phyloP scores from a whole-genome alignment of 2,113 vertebrate genomes.

The Lamprotornis superbus region DNA sequence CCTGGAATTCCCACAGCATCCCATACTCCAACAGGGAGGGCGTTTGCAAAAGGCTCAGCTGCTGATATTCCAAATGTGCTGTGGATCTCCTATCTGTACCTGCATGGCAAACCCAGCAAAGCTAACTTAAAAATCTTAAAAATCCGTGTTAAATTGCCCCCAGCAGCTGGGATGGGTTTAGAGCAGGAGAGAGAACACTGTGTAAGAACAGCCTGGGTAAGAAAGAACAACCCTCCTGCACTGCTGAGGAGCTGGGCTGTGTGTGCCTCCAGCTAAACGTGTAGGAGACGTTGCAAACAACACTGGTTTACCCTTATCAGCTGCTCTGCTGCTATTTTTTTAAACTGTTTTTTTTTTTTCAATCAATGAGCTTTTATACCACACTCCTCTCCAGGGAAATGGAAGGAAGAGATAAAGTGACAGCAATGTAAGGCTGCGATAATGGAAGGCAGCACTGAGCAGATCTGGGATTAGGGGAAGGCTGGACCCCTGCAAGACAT shows the following conservation, averaged over 20 bases:
- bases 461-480: slow-evolving; percentile 29
- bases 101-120: not conserved
- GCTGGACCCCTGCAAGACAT: not conserved
- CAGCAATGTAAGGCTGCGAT: not conserved
- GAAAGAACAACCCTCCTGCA: not conserved
- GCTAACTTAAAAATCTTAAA: too few relatives aligned
- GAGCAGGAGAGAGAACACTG: not conserved
- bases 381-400: slow-evolving; percentile 9
- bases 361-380: slow-evolving; percentile 33
- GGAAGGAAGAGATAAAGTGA: slow-evolving; percentile 28
- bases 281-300: slow-evolving; percentile 3
- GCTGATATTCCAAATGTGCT: accelerated
- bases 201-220: not conserved
- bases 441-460: not conserved
- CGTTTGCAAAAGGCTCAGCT: not conserved
- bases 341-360: not conserved
- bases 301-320: not conserved
- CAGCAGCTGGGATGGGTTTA: not conserved
- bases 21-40: accelerated
- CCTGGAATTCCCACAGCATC: not conserved
- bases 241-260: not conserved
- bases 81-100: not conserved
- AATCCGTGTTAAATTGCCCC: not conserved
- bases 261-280: not conserved
- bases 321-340: not conserved